phyloP scores from a whole-genome alignment of 2,113 vertebrate genomes.

The Pardalotus punctatus region DNA sequence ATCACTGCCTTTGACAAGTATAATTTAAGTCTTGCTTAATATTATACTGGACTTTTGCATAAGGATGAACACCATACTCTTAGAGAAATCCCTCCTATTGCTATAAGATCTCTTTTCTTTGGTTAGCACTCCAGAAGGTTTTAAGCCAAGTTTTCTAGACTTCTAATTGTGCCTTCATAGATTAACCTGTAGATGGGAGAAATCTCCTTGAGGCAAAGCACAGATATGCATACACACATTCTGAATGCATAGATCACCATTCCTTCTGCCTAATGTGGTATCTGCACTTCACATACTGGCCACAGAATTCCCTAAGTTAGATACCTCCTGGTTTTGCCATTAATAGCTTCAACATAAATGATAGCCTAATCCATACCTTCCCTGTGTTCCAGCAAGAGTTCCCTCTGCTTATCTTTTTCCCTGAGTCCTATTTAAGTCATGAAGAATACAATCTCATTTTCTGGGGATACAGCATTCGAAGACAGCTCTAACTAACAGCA shows the following conservation, averaged over 20 bases:
- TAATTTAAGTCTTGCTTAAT: background rate
- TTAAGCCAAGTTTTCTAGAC: background rate
- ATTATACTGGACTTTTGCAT: background rate
- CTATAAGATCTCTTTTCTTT: background rate
- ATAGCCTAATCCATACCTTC: background rate
- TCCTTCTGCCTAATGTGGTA: background rate
- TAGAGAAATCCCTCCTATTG: background rate
- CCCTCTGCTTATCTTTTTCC: background rate
- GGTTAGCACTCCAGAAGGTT: background rate
- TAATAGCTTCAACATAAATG: background rate
- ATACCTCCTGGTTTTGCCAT: background rate
- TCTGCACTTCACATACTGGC: background rate
- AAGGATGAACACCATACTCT: background rate
- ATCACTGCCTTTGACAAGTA: background rate
- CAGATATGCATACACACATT: fast-evolving
- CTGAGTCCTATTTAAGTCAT: background rate
- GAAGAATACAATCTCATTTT: background rate
- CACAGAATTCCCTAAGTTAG: background rate
- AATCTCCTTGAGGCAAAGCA: background rate
- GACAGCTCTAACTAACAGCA: background rate
- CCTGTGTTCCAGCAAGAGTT: background rate
- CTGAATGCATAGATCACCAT: background rate
- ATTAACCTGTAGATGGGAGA: background rate
- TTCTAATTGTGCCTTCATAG: background rate
- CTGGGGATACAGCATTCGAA: background rate